phyloP scores from a whole-genome alignment of 2,797 vertebrate genomes.

The Acipenser transmontanus region DNA sequence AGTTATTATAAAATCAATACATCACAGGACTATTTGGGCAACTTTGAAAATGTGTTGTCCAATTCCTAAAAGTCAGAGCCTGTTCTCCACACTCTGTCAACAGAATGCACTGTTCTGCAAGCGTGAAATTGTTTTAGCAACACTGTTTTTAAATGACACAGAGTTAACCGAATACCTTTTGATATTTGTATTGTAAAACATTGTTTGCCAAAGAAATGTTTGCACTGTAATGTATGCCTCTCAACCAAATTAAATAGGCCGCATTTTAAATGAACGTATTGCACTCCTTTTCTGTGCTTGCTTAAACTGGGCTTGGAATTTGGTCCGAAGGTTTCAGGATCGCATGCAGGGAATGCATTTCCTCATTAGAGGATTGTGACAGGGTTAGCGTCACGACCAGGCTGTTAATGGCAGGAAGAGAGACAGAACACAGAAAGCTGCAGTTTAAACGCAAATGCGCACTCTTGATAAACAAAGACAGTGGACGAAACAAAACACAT shows the following conservation, averaged over 20 bases:
- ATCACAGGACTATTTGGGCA: no score
- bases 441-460: no score
- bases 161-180: conserved; percentile 49
- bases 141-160: conserved; percentile 53
- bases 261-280: conserved; percentile 53
- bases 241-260: conserved; percentile 81
- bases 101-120: conserved; percentile 56
- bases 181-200: conserved; percentile 68
- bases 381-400: no score
- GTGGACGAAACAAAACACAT: no score
- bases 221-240: conserved; percentile 91
- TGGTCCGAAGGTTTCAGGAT: no score
- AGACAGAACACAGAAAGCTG: no score
- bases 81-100: conserved; percentile 31
- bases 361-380: no score
- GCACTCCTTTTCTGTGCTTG: conserved; percentile 9
- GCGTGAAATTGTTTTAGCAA: conserved; percentile 62
- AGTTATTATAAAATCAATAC: conserved; percentile 13
- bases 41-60: no score
- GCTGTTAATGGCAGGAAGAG: neutral
- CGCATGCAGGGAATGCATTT: no score
- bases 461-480: no score
- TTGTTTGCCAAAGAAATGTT: conserved; percentile 90
- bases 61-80: neutral
- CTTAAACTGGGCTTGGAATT: no score